Evolutionary conservation across 2,113 vertebrate species (phyloP).

Genomic region (Halcyon senegalensis): DNA sequence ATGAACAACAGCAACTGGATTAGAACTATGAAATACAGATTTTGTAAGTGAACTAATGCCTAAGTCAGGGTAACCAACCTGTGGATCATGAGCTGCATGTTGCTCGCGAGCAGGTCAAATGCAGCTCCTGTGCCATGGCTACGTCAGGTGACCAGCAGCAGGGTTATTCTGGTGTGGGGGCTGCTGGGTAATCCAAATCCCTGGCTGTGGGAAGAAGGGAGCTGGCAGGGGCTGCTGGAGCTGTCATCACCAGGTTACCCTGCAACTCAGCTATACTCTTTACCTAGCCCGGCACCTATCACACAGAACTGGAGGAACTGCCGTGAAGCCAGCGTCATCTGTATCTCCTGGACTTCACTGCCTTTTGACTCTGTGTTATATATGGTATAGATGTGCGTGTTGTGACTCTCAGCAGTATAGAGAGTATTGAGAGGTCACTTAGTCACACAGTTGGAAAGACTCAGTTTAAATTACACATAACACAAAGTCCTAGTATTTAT

Average conservation of each 20-base stretch:
- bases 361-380: background rate
- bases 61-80: background rate
- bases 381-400: background rate
- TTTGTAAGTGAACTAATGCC: background rate
- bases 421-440: background rate
- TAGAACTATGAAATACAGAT: background rate
- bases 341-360: background rate
- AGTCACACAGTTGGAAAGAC: background rate
- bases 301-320: background rate
- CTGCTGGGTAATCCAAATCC: conserved; percentile 47
- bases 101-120: background rate
- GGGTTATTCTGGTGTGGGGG: conserved; percentile 27
- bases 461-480: background rate
- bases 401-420: background rate
- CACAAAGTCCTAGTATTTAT: background rate
- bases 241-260: background rate
- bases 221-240: conserved; percentile 32
- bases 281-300: background rate
- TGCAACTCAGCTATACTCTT: background rate
- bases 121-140: conserved; percentile 14
- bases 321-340: background rate
- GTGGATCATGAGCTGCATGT: background rate
- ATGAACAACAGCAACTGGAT: background rate
- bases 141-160: conserved; percentile 14
- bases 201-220: conserved; percentile 28